Evolutionary conservation across 2,888 invertebrate species (phyloP), one percentile per base, ranked within the genome.

Genomic region (Chaetogeoica ovagalla): DNA sequence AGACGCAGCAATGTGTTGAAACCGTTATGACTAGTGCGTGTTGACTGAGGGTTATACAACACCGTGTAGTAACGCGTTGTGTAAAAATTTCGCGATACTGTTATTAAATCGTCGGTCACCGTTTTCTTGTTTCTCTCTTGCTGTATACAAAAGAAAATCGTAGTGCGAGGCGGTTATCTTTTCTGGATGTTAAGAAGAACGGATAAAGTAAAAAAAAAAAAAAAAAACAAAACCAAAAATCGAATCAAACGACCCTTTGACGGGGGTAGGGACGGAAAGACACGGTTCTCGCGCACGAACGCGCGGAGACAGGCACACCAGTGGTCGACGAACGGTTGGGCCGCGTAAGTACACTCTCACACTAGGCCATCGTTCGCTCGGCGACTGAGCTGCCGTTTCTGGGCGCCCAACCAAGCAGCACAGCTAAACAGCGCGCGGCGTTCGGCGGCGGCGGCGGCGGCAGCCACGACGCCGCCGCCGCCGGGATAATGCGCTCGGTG

Each of bases 361-460:
- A 79, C 77, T 70, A 62, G 77, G 70, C 77, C 77, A 70, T 79
- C 69, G 77, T 70, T 79, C 77, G 77, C 70, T 70, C 77, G 63
- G 77, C 77, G 77, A 79, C 77, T 79, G 77, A 79, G 77, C 69
- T 79, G 77, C 69, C 70, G 77, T 70, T 75, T 63, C 77, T 79
- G 70, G 77, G 77, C 39, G 77, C 70, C 30, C 30, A 30, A n/a
- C 77, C 69, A 77, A 43, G 43, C 30, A 43, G 43, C 43, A n/a
- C n/a, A 77, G 77, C 77, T 77, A 77, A 77, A 62, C 70, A 62
- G 70, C 60, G 70, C 60, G 69, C 77, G 69, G 70, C 60, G 76
- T 76, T 76, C 77, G 43, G 43, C 11, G 11, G 43, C 43, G 43
- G 43, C 43, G 43, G 43, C 43, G 43, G 43, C 43, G 43, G 7